Conservation (phyloP, 53 echinoderm and acorn worm genomes). For the Holothuria leucospilota region DNA sequence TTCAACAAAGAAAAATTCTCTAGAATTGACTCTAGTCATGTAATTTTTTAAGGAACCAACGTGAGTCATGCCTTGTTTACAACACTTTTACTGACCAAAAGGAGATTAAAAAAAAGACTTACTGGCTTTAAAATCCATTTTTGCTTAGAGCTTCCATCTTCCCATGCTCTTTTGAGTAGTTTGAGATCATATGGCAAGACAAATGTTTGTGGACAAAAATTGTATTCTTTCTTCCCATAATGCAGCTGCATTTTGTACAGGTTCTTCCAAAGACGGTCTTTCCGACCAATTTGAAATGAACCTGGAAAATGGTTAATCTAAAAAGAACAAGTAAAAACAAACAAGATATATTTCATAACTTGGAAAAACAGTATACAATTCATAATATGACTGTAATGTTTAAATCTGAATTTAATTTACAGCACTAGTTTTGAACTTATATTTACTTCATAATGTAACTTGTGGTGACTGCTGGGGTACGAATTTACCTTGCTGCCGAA, state of each 20-base stretch:
- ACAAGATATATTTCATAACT: neutral
- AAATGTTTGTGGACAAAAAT: constrained; percentile 94
- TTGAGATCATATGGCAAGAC: constrained; percentile 95
- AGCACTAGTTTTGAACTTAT: no score
- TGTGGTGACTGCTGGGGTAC: no score
- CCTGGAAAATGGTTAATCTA: constrained; percentile 96
- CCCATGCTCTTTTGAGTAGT: constrained; percentile 96
- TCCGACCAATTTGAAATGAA: constrained; percentile 99
- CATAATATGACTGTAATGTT: no score
- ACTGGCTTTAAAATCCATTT: constrained; percentile 99
- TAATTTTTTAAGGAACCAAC: no score
- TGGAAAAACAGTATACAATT: no score
- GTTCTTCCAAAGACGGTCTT: constrained; percentile 97
- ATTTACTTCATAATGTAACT: no score
- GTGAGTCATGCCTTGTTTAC: no score
- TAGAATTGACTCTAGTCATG: no score
- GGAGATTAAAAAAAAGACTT: constrained; percentile 8
- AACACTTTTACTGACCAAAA: no score
- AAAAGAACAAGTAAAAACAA: neutral
- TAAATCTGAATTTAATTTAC: no score
- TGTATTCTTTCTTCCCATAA: constrained; percentile 95
- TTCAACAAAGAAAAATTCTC: no score
- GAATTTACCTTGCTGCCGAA: no score
- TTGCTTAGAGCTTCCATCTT: constrained; percentile 92
- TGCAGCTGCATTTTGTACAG: constrained; percentile 98